Percentiles rank a stretch among this genome's conserved stretches.
Conservation (phyloP, 2,113 vertebrate genomes). For the Carollia perspicillata region DNA sequence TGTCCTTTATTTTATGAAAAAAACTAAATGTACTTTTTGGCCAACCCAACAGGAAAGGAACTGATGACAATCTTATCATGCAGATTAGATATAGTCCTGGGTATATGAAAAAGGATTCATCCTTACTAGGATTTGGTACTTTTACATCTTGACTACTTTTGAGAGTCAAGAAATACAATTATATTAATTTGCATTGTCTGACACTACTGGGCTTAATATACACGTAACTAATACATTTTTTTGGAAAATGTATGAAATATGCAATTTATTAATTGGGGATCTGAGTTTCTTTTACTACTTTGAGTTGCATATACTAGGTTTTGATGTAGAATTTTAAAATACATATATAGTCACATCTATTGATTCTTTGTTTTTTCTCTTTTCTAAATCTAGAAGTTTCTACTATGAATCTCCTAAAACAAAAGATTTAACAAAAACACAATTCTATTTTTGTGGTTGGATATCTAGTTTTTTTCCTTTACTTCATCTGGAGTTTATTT, state of each 20-base stretch:
- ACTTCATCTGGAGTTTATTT: neutral
- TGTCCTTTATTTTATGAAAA: too few species aligned
- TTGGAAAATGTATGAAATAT: neutral
- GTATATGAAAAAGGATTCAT: slow-evolving; percentile 20
- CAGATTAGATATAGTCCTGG: neutral
- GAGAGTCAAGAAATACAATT: slow-evolving; percentile 11
- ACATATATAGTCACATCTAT: neutral
- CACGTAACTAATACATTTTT: neutral
- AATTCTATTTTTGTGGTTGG: neutral
- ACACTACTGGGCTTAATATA: neutral
- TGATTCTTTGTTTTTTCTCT: neutral
- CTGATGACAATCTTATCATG: neutral
- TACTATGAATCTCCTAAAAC: neutral
- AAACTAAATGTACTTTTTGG: too few species aligned
- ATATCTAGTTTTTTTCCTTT: neutral
- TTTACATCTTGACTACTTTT: neutral
- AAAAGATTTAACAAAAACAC: slow-evolving; percentile 10
- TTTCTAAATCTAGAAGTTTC: neutral
- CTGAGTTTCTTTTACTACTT: neutral
- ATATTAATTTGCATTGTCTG: neutral
- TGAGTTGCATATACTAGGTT: neutral
- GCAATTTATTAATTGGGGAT: neutral
- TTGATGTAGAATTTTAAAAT: neutral
- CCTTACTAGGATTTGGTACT: neutral
- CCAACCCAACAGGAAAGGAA: neutral